Conservation (phyloP, 1,140 invertebrate species). For the Lepidurus couesii region DNA sequence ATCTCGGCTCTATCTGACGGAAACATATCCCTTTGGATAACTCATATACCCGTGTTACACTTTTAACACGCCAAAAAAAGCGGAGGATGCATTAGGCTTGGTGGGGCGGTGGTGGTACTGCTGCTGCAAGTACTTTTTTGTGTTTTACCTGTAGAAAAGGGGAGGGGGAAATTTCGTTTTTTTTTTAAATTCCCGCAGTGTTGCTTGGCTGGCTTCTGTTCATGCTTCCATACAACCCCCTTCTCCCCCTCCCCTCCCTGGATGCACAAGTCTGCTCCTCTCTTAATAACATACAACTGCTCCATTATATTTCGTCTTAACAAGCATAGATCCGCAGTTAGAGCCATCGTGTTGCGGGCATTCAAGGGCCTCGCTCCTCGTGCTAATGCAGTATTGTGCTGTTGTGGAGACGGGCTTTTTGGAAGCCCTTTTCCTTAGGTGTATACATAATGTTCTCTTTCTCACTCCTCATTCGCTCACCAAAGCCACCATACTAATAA, state of each 20-base stretch:
- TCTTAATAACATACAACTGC: conserved; percentile 22
- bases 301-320: conserved; percentile 20
- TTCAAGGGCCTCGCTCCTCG: conserved; percentile 2
- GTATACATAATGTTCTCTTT: too few relatives aligned
- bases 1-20: too few relatives aligned
- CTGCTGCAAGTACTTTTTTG: too few relatives aligned
- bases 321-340: conserved; percentile 5
- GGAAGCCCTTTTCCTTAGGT: too few relatives aligned
- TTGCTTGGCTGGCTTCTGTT: neutral
- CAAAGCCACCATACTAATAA: too few relatives aligned
- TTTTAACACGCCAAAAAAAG: too few relatives aligned
- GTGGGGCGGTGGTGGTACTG: too few relatives aligned
- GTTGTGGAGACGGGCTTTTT: neutral
- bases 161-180: neutral
- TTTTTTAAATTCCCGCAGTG: neutral
- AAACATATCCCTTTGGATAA: too few relatives aligned
- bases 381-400: neutral
- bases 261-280: conserved; percentile 16
- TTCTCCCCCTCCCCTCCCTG: neutral
- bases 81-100: too few relatives aligned
- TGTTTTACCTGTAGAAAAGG: too few relatives aligned
- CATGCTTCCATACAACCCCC: neutral
- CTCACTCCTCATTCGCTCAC: too few relatives aligned
- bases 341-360: neutral
- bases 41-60: too few relatives aligned